Evolutionary conservation across 2,888 invertebrate genomes (phyloP).

Genomic region (Xanthorhoe spadicearia): DNA sequence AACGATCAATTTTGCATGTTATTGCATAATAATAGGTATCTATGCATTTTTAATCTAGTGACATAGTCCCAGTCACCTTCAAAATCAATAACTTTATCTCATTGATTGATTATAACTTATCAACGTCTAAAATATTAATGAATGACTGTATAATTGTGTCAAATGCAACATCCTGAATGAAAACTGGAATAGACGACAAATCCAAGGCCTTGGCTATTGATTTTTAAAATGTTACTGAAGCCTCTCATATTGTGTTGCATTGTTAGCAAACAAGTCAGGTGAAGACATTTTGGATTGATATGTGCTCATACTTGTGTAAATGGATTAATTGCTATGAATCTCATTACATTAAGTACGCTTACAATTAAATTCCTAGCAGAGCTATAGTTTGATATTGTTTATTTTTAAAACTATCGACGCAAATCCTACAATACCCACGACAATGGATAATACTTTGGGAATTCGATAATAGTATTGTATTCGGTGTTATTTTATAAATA

Average conservation of each 20-base stretch:
- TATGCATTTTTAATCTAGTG: no score
- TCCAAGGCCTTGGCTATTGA: constrained; percentile 16
- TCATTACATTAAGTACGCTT: not conserved
- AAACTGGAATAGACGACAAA: not conserved
- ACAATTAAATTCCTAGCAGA: not conserved
- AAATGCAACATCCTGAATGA: no score
- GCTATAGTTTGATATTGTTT: not conserved
- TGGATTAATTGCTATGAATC: constrained; percentile 6
- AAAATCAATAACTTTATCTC: no score
- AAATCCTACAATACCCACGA: not conserved
- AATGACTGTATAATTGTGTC: no score
- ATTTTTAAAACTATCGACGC: not conserved
- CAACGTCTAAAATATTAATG: no score
- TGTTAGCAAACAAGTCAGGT: constrained; percentile 9
- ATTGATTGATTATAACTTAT: no score
- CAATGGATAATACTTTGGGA: no score
- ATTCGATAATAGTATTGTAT: no score
- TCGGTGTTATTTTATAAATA: no score
- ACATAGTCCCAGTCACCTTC: no score
- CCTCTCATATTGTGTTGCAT: constrained; percentile 29
- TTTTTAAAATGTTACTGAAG: constrained; percentile 32
- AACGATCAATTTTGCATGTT: no score
- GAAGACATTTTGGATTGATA: constrained; percentile 11
- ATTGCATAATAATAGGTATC: no score
- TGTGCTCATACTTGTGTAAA: constrained; percentile 9